A percentile compares a stretch with the other conserved stretches of the same genome.
Evolutionary conservation across 2,797 vertebrate species (phyloP).

Genomic region (Poecilia gillii): DNA sequence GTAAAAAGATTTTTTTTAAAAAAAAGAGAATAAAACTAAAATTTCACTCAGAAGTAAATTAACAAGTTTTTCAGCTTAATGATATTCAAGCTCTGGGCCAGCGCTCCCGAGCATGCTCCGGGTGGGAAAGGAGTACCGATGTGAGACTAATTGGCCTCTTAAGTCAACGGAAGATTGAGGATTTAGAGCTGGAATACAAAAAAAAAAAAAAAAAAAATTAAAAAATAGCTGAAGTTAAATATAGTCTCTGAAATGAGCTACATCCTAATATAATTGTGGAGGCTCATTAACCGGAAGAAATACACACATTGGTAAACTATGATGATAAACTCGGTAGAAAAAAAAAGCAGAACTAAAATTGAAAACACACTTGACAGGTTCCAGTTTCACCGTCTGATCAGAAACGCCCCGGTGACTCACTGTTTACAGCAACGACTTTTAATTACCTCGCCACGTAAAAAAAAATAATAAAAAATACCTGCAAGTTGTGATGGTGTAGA

Average conservation of each 20-base stretch:
- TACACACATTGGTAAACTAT: constrained; percentile 30
- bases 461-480: constrained; percentile 9
- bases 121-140: constrained; percentile 47
- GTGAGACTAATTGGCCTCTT: constrained; percentile 70
- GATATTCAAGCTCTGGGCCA: constrained; percentile 49
- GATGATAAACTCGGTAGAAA: constrained; percentile 27
- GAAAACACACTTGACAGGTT: constrained; percentile 34
- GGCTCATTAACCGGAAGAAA: constrained; percentile 49
- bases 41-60: constrained; percentile 29
- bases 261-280: constrained; percentile 40
- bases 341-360: neutral
- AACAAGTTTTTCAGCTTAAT: constrained; percentile 38
- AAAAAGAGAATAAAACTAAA: constrained; percentile 9
- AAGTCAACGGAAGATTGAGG: constrained; percentile 55
- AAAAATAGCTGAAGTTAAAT: constrained; percentile 14
- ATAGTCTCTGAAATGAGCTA: constrained; percentile 24
- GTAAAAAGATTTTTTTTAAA: constrained; percentile 11
- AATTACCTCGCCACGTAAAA: constrained; percentile 23
- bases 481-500: constrained; percentile 5
- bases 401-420: constrained; percentile 48
- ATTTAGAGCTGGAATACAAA: constrained; percentile 29
- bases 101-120: constrained; percentile 45
- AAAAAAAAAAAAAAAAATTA: constrained; percentile 14
- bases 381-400: constrained; percentile 21
- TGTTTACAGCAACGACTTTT: constrained; percentile 42